A percentile compares a stretch with the other conserved stretches of the same genome.
Conservation (phyloP, 2,113 vertebrate species). For the Podarcis raffonei region DNA sequence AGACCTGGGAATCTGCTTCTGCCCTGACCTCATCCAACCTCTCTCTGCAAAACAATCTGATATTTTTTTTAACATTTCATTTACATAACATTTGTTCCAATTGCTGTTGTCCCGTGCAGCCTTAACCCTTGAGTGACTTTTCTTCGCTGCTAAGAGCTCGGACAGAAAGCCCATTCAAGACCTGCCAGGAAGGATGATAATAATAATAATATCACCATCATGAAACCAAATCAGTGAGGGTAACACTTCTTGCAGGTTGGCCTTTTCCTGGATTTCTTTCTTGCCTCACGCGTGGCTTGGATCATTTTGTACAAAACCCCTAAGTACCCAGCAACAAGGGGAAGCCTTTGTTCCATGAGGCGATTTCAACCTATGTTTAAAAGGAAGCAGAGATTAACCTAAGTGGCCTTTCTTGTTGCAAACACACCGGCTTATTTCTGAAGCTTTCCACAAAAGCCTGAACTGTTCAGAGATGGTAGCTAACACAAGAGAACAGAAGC, state of each 20-base stretch:
- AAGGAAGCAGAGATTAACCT: constrained; percentile 52
- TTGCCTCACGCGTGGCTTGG: not conserved
- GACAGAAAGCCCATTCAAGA: constrained; percentile 22
- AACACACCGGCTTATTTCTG: not conserved
- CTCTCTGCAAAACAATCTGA: not conserved
- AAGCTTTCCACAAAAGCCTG: not conserved
- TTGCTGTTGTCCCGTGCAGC: not conserved
- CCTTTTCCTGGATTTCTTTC: not conserved
- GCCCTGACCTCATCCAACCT: not conserved
- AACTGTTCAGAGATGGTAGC: not conserved
- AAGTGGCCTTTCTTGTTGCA: not conserved
- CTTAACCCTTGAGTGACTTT: not conserved
- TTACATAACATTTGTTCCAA: not conserved
- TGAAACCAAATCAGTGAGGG: not conserved
- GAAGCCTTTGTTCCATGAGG: constrained; percentile 35
- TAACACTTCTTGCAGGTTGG: not conserved
- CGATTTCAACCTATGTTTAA: constrained; percentile 44
- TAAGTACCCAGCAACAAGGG: constrained; percentile 24
- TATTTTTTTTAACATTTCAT: not conserved
- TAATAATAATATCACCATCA: not conserved
- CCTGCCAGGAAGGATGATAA: not conserved
- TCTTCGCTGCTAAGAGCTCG: accelerated
- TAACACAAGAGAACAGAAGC: not conserved
- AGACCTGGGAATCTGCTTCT: not conserved
- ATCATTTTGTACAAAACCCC: constrained; percentile 36